Evolutionary conservation across 2,113 vertebrate genomes (phyloP), one percentile per base, ranked within the genome.

Genomic region (Micronycteris hirsuta): DNA sequence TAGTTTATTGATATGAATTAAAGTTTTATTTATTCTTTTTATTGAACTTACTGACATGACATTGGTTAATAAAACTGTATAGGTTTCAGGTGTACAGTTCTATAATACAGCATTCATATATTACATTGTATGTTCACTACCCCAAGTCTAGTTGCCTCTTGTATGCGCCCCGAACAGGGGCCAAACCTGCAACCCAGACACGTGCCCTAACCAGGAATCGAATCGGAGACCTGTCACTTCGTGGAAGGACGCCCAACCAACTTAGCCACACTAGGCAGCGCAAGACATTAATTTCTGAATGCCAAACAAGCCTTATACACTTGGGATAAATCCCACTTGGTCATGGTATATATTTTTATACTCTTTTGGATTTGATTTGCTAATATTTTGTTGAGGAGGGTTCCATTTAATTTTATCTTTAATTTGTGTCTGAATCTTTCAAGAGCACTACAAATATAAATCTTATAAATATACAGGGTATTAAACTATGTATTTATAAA

Each of bases 401-500:
- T 26, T 2, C 31, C 68, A 3, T 80, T 94, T 85, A 73, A 78
- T 76, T 96, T 93, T 73, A 73, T 54, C 52, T 94, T 94, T 94
- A 92, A 83, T 47, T 12, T 71, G 13, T 56, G 5, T 74, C 20
- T 92, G 5, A 87, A 89, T 68, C 17, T 47, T 86, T 76, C 90
- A 65, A 24, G 41, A 95, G 63, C 24, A 65, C 17, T 89, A 14
- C 33, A 80, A 65, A 56, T 54, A 71, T 33, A 80, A 86, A 70
- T 63, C 17, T 91, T 71, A 88, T 38, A 76, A 86, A 68, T 10
- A 83, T 38, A 47, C 7, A 90, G 2, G 12, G 7, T 81, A 70
- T 76, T 65, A 89, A 81, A 95, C 70, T 86, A 54, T 56, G 14
- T 54, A 92, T 86, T 91, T 49, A 49, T 22, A 71, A 91, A 97